These are phyloP conservation scores for Cromileptes altivelis DNA, from an alignment of 2,113 vertebrate species.

Conservation along the genomic window DNA sequence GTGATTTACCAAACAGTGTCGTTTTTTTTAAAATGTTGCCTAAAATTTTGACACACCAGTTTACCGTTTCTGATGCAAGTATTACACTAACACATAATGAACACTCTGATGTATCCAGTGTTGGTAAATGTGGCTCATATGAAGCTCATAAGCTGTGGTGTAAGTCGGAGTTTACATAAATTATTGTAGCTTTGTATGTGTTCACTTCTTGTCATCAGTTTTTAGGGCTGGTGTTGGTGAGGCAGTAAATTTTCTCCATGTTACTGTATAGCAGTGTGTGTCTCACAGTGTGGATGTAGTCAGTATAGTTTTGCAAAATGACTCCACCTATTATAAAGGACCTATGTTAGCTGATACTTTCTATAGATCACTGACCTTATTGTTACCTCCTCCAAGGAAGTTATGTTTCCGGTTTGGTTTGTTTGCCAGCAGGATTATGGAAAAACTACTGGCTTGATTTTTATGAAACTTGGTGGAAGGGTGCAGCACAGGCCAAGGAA, in stretches of 20 bases:
- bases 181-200: neutral
- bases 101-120: neutral
- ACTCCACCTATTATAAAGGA: neutral
- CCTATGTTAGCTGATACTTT: constrained; percentile 27
- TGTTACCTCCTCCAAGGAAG: constrained; percentile 9
- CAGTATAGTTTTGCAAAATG: constrained; percentile 1
- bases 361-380: constrained; percentile 52
- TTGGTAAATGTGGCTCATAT: constrained; percentile 9
- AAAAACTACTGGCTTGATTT: too few species aligned
- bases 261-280: constrained; percentile 12
- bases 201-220: neutral
- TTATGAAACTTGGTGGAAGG: too few species aligned
- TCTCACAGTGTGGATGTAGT: neutral
- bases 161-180: neutral
- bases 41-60: neutral
- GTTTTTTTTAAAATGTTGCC: constrained; percentile 2
- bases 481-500: too few species aligned
- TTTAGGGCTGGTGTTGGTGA: neutral
- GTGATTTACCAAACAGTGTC: neutral
- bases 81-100: neutral
- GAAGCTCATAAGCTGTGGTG: constrained; percentile 1
- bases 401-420: too few species aligned
- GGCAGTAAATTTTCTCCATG: neutral
- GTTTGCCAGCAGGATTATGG: too few species aligned
- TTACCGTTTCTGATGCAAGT: neutral